phyloP scores from a whole-genome alignment of 2,888 invertebrate species.

The Campopleginae sp. region DNA sequence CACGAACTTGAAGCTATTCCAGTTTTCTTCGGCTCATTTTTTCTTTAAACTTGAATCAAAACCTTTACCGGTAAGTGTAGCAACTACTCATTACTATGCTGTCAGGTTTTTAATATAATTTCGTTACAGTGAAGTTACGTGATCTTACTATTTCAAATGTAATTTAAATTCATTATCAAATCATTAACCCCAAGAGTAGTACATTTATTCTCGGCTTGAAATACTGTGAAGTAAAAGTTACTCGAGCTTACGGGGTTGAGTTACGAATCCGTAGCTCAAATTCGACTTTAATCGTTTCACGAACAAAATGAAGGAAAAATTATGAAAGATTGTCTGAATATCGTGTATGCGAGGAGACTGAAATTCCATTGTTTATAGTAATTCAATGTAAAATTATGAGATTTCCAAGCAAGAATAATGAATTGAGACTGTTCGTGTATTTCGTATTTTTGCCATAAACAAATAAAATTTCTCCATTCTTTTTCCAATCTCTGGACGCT shows the following conservation, averaged over 20 bases:
- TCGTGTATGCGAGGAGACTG: not conserved
- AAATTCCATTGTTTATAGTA: too few relatives aligned
- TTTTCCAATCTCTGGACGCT: not conserved
- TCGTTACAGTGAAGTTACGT: not conserved
- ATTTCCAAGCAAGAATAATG: too few relatives aligned
- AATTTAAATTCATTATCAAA: not conserved
- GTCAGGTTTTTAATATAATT: not conserved
- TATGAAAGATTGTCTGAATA: not conserved
- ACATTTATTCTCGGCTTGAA: not conserved
- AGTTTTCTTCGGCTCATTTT: not conserved
- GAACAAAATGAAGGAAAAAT: not conserved
- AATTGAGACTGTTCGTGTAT: not conserved
- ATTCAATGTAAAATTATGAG: too few relatives aligned
- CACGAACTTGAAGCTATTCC: not conserved
- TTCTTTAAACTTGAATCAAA: not conserved
- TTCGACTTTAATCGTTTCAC: too few relatives aligned
- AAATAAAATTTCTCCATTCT: not conserved
- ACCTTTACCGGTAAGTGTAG: not conserved
- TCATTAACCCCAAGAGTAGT: not conserved
- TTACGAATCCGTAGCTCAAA: too few relatives aligned
- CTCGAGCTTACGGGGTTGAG: too few relatives aligned
- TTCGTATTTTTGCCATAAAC: not conserved
- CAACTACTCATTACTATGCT: not conserved
- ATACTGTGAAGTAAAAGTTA: not conserved
- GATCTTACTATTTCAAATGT: not conserved